Base-by-base conservation (phyloP, 1,140 invertebrate species). In the Phortica variegata region DNA sequence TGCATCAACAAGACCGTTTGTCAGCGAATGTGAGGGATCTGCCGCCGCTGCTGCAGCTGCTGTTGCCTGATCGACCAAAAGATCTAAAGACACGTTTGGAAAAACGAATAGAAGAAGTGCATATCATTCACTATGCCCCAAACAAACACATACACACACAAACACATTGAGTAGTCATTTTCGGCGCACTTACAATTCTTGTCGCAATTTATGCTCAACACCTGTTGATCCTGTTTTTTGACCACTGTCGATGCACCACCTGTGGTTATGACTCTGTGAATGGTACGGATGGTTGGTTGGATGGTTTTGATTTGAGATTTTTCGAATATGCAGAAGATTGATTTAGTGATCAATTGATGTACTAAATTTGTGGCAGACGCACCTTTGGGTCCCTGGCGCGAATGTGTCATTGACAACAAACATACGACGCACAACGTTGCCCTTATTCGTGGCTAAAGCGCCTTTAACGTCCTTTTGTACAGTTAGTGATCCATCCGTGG, bases 401-500 rank as follows among this genome's bases (percentile, higher is more conserved):
- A 75, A 75, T 32, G 65, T 54, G 52, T 76, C 73, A 53, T 76
- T 76, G 38, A 76, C 70, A n/a, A 76, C 65, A 47, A 73, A 73
- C 73, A 76, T 75, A 34, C 73, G 70, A 47, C 73, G 68, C 31
- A 76, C 73, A 47, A 76, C 68, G 58, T 75, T 73, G 45, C 59
- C 63, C 56, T 75, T 75, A 55, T 75, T 75, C 41, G 70, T 56
- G 41, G 52, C 43, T 17, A 45, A 38, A 21, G 60, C 61, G 34
- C 62, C 68, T 55, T 76, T 76, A 41, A 74, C 65, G 58, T 76
- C 73, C 54, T 76, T 76, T 65, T 76, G 73, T 26, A 75, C 65
- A 47, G 73, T 60, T 49, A 75, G 56, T 48, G 63, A 65, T 54
- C 73, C 73, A 69, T 76, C 73, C 53, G 73, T 71, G 50, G 70